Evolutionary conservation across 2,888 invertebrate genomes (phyloP), one percentile per base, ranked within the genome.

Genomic region (Microctonus brassicae): DNA sequence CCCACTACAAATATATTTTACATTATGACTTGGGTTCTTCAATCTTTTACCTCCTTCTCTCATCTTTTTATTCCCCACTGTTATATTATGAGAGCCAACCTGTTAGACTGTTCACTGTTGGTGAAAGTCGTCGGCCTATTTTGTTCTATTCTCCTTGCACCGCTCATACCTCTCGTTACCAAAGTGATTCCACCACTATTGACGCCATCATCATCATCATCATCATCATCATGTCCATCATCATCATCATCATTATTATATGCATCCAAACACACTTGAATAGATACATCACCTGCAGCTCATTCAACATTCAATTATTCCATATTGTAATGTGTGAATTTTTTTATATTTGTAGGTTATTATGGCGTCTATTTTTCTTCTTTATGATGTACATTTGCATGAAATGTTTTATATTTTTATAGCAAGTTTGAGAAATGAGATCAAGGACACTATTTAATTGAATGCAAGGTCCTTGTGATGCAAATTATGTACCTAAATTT

Each of bases 121-220:
- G 86, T 85, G 86, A 85, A 86, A 86, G 86, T 86, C 85, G 82
- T 84, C 85, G 85, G 85, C 85, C 86, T 85, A 86, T 85, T 72
- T 86, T 84, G 85, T 82, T 82, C 82, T 82, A 78, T 82, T 80
- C 79, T 82, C 77, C 17, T 17, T 20, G 10, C 29, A 13, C 29
- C 29, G 29, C 29, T 5, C 29, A 29, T 7, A 5, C 47, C 20
- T 17, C 47, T 47, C 13, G 6, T 13, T 39, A 39, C 39, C n/a
- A n/a, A 39, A n/a, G n/a, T n/a, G n/a, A n/a, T n/a, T n/a, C n/a
- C n/a, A n/a, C n/a, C n/a, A 39, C 39, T n/a, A 13, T 4, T n/a
- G n/a, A 3, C 39, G 17, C 47, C 20, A 47, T 47, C 7, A n/a
- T 9, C 9, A 6, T 47, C 29, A 5, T 17, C 47, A 17, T 17